These are phyloP conservation scores for Apocrypta bakeri DNA, from an alignment of 1,140 invertebrate species.

Conservation along the genomic window DNA sequence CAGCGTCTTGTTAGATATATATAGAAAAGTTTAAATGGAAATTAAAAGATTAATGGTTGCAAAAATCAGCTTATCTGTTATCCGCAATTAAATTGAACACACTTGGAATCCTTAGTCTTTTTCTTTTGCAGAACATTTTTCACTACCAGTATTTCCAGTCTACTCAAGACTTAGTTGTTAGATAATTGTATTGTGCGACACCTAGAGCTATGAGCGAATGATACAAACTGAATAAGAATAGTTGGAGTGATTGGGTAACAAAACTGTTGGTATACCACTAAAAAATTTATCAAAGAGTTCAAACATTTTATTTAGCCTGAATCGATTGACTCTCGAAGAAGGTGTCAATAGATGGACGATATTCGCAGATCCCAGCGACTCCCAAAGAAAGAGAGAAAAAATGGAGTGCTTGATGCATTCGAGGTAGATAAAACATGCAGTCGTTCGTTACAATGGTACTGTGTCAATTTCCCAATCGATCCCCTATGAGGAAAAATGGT, in stretches of 20 bases:
- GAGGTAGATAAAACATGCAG: background rate
- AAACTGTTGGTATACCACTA: too few relatives aligned
- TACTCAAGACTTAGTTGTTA: background rate
- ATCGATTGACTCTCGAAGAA: conserved; percentile 63
- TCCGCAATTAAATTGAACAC: conserved; percentile 56
- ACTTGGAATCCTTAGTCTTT: conserved; percentile 41
- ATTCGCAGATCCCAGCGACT: conserved; percentile 10
- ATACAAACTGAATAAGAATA: too few relatives aligned
- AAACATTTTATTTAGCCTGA: conserved; percentile 67
- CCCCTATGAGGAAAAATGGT: too few relatives aligned
- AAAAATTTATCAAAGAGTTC: conserved; percentile 3
- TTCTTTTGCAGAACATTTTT: conserved; percentile 12
- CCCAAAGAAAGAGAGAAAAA: background rate
- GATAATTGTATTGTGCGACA: conserved; percentile 44
- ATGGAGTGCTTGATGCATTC: background rate
- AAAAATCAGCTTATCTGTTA: conserved; percentile 51
- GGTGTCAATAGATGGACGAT: background rate
- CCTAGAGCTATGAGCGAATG: conserved; percentile 15
- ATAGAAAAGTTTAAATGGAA: background rate
- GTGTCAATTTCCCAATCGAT: too few relatives aligned
- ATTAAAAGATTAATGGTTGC: conserved; percentile 33
- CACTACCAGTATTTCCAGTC: background rate
- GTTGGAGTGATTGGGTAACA: too few relatives aligned
- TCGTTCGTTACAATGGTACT: background rate
- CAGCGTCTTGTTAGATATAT: background rate